Conservation (phyloP, 1,140 invertebrate species). For the Pinna nobilis region DNA sequence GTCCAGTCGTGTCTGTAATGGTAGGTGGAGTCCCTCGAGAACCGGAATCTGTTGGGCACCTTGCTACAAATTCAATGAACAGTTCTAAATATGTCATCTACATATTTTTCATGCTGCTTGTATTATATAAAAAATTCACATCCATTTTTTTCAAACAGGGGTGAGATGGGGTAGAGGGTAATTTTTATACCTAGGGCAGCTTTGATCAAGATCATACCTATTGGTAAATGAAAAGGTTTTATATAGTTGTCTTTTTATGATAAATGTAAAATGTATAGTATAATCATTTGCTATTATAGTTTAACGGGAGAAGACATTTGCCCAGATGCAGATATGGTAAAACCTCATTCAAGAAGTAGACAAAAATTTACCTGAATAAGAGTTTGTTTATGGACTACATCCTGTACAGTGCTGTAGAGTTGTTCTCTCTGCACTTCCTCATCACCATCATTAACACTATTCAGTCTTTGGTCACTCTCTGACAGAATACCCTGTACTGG, state of each 20-base stretch:
- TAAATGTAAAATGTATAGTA: too few relatives aligned
- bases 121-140: too few relatives aligned
- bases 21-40: conserved; percentile 24
- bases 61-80: neutral
- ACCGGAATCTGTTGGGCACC: neutral
- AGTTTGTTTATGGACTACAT: neutral
- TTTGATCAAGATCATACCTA: too few relatives aligned
- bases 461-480: conserved; percentile 37
- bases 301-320: too few relatives aligned
- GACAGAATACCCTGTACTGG: conserved; percentile 72
- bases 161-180: too few relatives aligned
- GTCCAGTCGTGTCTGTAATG: conserved; percentile 34
- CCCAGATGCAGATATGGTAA: too few relatives aligned
- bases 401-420: neutral
- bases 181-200: neutral
- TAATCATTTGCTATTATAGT: too few relatives aligned
- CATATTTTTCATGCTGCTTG: too few relatives aligned
- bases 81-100: too few relatives aligned
- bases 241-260: too few relatives aligned
- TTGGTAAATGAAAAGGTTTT: too few relatives aligned
- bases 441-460: conserved; percentile 4
- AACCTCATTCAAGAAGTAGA: neutral
- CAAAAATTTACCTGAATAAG: neutral
- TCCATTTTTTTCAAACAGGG: too few relatives aligned
- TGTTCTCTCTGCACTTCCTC: neutral